Conservation (phyloP, 2,113 vertebrate genomes). For the Hylia prasina region DNA sequence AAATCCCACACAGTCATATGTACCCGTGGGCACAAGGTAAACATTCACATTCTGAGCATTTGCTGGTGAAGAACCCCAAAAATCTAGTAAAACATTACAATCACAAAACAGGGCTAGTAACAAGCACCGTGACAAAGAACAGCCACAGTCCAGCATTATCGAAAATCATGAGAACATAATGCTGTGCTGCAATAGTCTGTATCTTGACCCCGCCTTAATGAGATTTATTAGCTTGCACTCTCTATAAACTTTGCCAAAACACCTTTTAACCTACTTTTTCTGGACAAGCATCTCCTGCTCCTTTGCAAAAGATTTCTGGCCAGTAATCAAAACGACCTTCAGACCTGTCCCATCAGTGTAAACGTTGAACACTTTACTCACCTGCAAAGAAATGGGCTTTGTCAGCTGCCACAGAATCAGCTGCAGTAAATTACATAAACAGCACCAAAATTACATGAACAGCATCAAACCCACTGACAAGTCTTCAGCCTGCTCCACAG, state of each 20-base stretch:
- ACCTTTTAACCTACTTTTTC: conserved; percentile 75
- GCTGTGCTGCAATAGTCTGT: background rate
- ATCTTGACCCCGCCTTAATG: background rate
- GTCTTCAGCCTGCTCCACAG: background rate
- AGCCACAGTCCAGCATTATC: background rate
- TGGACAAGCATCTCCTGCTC: conserved; percentile 85
- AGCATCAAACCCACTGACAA: background rate
- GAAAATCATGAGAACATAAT: background rate
- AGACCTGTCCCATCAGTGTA: conserved; percentile 83
- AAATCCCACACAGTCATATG: background rate
- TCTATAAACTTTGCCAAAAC: background rate
- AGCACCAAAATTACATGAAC: background rate
- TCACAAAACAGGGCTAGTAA: background rate
- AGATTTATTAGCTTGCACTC: background rate
- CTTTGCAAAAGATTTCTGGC: conserved; percentile 84
- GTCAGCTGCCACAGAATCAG: background rate
- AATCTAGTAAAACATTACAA: background rate
- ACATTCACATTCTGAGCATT: background rate
- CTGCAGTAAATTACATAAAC: background rate
- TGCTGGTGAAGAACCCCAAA: background rate
- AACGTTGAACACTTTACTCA: conserved; percentile 85
- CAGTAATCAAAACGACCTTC: conserved; percentile 82
- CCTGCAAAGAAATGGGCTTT: conserved; percentile 63
- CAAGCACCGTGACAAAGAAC: background rate
- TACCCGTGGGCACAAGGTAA: background rate